Evolutionary conservation across 2,888 invertebrate genomes (phyloP).

Genomic region (Acanthosepion lycidas): DNA sequence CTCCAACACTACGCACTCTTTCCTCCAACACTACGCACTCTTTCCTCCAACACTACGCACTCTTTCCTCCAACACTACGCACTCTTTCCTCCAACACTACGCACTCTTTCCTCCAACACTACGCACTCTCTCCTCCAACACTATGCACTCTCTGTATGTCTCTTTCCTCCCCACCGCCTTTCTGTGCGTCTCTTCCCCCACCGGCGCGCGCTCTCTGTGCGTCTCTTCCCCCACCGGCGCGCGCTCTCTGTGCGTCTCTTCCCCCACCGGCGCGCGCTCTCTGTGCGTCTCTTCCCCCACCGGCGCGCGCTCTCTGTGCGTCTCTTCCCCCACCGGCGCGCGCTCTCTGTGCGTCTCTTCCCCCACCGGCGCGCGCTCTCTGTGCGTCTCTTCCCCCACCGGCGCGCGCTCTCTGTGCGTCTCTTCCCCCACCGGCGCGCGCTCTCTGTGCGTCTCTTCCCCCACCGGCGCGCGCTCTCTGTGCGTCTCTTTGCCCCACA

Average conservation of each 20-base stretch:
- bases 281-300: too few species aligned
- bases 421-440: too few species aligned
- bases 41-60: background rate
- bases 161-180: too few species aligned
- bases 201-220: fast-evolving
- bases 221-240: background rate
- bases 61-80: background rate
- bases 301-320: background rate
- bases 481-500: background rate
- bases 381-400: too few species aligned
- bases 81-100: background rate
- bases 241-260: background rate
- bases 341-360: too few species aligned
- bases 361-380: too few species aligned
- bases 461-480: background rate
- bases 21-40: too few species aligned
- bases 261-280: background rate
- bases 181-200: background rate
- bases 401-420: too few species aligned
- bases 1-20: too few species aligned
- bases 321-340: too few species aligned
- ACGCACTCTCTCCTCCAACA: background rate
- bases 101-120: background rate
- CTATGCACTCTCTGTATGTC: background rate
- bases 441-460: too few species aligned